Evolutionary conservation across 1,140 invertebrate genomes (phyloP), one percentile per base, ranked within the genome.

Genomic region (Phenacoccus solenopsis): DNA sequence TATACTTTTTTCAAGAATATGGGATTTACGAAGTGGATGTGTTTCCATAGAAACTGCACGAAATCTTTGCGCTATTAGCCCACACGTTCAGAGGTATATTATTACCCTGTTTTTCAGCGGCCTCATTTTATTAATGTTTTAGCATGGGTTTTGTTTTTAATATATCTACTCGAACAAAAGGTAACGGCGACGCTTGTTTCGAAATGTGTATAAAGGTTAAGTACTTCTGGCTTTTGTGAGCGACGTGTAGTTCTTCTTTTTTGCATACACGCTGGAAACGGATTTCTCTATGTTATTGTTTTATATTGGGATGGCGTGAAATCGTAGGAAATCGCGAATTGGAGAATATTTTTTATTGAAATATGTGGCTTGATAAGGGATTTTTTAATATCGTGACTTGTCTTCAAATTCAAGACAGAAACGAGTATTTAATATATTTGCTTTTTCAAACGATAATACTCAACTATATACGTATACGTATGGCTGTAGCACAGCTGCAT

Each of bases 21-120:
- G 20, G 38, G 16, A 9, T 49, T 49, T 49, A 49, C 13, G 16
- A 49, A 49, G 16, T 49, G 38, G 5, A 49, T n/a, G 38, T 49
- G 38, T 49, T 49, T 49, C 38, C 38, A 49, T 49, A 49, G 38
- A 49, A 49, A 49, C 38, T 49, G 38, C 38, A 49, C 38, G 38
- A 49, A 49, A 49, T 49, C 38, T 49, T n/a, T 49, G 13, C 20
- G 38, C 5, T 49, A 49, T 49, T 49, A 49, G 38, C 38, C 16
- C 38, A 49, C 38, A 49, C 38, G 16, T 49, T 49, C 16, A n/a
- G 16, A 16, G 38, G 20, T n/a, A 49, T 16, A 49, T 49, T 49
- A 32, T 32, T 7, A 49, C 38, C 16, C 38, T 9, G 12, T 49
- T 49, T 49, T 49, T 49, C 16, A 49, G 5, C 38, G 16, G 38